Conservation (phyloP, 2,888 invertebrate species). For the Agonopterix subpropinquella region DNA sequence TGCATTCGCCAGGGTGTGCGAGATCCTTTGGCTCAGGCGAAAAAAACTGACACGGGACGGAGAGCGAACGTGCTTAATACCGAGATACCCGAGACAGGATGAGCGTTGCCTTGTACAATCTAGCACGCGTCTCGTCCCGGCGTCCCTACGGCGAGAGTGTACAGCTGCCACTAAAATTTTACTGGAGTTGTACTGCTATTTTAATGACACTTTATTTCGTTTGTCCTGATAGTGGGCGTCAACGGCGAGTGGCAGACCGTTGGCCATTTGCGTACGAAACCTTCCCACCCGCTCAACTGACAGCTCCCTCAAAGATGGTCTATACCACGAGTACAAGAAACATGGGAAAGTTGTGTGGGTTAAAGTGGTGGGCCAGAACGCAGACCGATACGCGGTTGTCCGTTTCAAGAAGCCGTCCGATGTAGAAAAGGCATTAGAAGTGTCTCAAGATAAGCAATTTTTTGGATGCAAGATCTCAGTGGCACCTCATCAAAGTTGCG, state of each 20-base stretch:
- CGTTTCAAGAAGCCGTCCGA: conserved; percentile 98
- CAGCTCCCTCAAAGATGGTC: conserved; percentile 96
- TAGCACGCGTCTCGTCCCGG: no score
- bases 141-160: no score
- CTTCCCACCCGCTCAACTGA: conserved; percentile 93
- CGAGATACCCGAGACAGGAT: no score
- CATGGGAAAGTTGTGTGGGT: conserved; percentile 98
- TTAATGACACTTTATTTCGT: conserved; percentile 2
- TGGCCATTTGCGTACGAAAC: conserved; percentile 94
- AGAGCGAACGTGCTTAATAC: no score
- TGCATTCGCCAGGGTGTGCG: no score
- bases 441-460: conserved; percentile 96
- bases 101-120: no score
- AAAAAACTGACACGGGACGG: no score
- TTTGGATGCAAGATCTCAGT: conserved; percentile 98
- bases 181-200: not conserved
- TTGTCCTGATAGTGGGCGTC: conserved; percentile 68
- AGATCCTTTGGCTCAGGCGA: no score
- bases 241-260: conserved; percentile 82
- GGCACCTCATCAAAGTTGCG: conserved; percentile 93
- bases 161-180: not conserved
- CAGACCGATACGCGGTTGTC: conserved; percentile 91
- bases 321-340: conserved; percentile 99
- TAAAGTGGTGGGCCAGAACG: conserved; percentile 92
- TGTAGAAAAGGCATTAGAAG: conserved; percentile 96